Evolutionary conservation across 2,113 vertebrate genomes (phyloP).

Genomic region (Alces alces): DNA sequence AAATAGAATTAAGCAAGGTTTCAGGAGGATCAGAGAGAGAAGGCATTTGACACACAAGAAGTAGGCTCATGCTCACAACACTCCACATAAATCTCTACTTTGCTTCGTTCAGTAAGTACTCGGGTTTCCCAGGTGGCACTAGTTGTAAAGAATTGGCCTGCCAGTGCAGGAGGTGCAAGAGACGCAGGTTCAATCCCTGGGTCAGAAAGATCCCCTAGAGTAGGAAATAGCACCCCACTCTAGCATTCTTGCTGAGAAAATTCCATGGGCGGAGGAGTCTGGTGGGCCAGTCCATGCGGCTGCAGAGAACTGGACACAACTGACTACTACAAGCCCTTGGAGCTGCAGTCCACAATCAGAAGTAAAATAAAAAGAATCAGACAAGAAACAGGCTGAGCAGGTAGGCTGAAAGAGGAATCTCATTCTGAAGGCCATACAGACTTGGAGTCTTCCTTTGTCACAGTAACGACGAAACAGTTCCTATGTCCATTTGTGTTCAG

Average conservation of each 20-base stretch:
- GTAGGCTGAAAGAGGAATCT: not conserved
- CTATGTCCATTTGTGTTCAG: not conserved
- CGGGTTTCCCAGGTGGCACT: not conserved
- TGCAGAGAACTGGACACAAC: not conserved
- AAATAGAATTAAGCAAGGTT: not conserved
- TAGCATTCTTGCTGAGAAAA: not conserved
- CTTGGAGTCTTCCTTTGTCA: not conserved
- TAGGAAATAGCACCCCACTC: not conserved
- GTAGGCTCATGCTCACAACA: not conserved
- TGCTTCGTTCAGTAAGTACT: not conserved
- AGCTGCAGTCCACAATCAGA: not conserved
- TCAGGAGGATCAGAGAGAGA: not conserved
- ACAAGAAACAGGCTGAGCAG: not conserved
- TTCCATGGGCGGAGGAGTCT: not conserved
- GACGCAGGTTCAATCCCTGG: not conserved
- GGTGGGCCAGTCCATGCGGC: rapidly evolving
- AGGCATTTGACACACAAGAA: not conserved
- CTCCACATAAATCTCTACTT: not conserved
- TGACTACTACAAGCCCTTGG: not conserved
- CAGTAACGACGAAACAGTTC: not conserved
- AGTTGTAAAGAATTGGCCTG: not conserved
- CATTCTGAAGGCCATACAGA: not conserved
- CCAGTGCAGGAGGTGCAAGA: not conserved
- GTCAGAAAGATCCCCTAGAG: not conserved
- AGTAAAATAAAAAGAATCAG: not conserved